Evolutionary conservation across 2,113 vertebrate species (phyloP).

Genomic region (Numida meleagris): DNA sequence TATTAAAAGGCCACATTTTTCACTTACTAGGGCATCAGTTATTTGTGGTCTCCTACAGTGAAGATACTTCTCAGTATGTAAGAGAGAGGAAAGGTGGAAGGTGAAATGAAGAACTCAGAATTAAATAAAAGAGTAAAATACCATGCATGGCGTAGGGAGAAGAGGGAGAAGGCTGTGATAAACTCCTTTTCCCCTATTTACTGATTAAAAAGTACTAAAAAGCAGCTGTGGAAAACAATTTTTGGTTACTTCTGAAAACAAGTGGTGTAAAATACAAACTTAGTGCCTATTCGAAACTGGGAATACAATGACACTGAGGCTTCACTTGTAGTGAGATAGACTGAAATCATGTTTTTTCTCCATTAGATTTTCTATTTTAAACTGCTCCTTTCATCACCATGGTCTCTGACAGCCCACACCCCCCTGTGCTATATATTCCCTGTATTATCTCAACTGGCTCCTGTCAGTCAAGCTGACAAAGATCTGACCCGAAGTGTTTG

Average conservation of each 20-base stretch:
- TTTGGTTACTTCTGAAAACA: neutral
- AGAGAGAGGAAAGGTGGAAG: neutral
- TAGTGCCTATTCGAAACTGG: neutral
- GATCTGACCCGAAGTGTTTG: neutral
- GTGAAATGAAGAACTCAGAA: neutral
- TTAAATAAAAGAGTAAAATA: neutral
- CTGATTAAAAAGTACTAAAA: neutral
- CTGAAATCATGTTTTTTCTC: neutral
- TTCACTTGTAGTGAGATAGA: neutral
- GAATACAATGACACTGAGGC: neutral
- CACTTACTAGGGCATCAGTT: neutral
- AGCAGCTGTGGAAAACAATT: neutral
- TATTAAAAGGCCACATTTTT: constrained; percentile 47
- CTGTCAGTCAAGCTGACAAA: constrained; percentile 5
- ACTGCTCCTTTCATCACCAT: neutral
- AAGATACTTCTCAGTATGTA: neutral
- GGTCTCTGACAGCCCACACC: neutral
- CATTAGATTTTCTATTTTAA: neutral
- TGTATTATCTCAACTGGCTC: neutral
- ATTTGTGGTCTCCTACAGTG: constrained; percentile 1
- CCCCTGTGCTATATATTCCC: neutral
- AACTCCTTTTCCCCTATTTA: neutral
- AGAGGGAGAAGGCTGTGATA: neutral
- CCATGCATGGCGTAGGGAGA: neutral
- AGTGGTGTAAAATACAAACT: neutral